Percentiles rank a stretch among this genome's conserved stretches.
phyloP scores from a whole-genome alignment of 2,888 invertebrate genomes.

The Ypsolopha sequella region DNA sequence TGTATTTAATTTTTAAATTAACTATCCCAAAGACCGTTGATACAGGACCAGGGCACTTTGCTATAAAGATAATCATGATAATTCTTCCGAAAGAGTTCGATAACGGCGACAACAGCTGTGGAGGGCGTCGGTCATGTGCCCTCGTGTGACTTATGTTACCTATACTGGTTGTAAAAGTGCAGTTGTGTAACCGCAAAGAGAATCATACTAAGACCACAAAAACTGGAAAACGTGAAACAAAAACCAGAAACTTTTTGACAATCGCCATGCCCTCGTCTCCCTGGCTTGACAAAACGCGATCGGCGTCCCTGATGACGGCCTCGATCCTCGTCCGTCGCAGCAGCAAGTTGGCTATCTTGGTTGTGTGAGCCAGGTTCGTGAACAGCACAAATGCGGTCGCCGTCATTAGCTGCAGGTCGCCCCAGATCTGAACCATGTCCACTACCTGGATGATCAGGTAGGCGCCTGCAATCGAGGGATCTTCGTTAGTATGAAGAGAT shows the following conservation, averaged over 20 bases:
- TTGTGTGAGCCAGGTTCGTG: conserved; percentile 52
- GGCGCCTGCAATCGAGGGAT: conserved; percentile 25
- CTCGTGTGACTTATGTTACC: too few relatives aligned
- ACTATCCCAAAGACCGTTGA: too few relatives aligned
- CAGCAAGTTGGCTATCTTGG: conserved; percentile 45
- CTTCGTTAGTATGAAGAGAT: background rate
- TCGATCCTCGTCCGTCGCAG: conserved; percentile 26
- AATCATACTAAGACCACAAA: too few relatives aligned
- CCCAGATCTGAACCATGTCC: conserved; percentile 57
- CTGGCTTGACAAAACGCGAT: conserved; percentile 23
- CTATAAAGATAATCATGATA: too few relatives aligned
- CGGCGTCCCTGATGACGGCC: conserved; percentile 28
- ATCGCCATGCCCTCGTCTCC: conserved; percentile 28
- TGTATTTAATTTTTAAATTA: too few relatives aligned
- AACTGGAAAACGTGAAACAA: background rate
- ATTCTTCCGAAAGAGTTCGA: too few relatives aligned
- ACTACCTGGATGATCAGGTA: conserved; percentile 57
- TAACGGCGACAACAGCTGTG: too few relatives aligned
- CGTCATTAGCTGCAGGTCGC: conserved; percentile 55
- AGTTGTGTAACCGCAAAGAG: too few relatives aligned
- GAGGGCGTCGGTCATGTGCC: too few relatives aligned
- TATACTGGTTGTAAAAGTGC: too few relatives aligned
- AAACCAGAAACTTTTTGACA: conserved; percentile 29
- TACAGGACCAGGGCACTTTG: too few relatives aligned
- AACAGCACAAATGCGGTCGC: conserved; percentile 51